phyloP scores from a whole-genome alignment of 2,888 invertebrate species.

The Opisthograptis luteolata region DNA sequence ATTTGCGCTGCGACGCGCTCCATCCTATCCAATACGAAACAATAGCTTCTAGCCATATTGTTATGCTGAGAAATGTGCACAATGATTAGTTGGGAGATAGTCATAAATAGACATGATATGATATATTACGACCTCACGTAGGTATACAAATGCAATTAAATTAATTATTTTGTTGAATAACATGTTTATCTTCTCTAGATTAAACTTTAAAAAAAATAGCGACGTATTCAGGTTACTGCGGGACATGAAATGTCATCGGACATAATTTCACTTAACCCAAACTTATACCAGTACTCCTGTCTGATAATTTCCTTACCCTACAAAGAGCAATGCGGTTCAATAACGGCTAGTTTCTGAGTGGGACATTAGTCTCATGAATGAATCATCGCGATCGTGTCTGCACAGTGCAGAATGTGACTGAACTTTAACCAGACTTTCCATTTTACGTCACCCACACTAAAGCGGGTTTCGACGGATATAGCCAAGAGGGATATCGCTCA shows the following conservation, averaged over 20 bases:
- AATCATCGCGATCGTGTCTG: slow-evolving; percentile 69
- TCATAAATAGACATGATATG: slow-evolving; percentile 19
- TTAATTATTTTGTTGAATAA: no score
- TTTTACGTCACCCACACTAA: background rate
- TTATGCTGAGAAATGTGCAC: slow-evolving; percentile 34
- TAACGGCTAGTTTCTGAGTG: slow-evolving; percentile 69
- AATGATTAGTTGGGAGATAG: slow-evolving; percentile 22
- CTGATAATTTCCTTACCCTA: slow-evolving; percentile 39
- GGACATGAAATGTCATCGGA: background rate
- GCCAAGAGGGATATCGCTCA: background rate
- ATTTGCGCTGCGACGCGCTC: slow-evolving; percentile 53
- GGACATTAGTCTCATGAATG: slow-evolving; percentile 82
- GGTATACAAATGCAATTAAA: no score
- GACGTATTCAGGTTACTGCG: no score
- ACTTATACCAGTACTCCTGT: slow-evolving; percentile 6
- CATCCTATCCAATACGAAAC: slow-evolving; percentile 41
- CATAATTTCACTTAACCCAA: slow-evolving; percentile 20
- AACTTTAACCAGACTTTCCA: slow-evolving; percentile 2
- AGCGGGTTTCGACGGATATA: background rate
- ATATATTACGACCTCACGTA: no score
- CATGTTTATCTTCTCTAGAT: no score
- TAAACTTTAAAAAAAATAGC: no score
- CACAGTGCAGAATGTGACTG: background rate
- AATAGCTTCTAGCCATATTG: slow-evolving; percentile 38
- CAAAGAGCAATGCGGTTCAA: slow-evolving; percentile 46